A percentile compares a stretch with the other conserved stretches of the same genome.
These are phyloP conservation scores for Henicopernis longicauda DNA, from an alignment of 2,113 vertebrate genomes.

Conservation along the genomic window DNA sequence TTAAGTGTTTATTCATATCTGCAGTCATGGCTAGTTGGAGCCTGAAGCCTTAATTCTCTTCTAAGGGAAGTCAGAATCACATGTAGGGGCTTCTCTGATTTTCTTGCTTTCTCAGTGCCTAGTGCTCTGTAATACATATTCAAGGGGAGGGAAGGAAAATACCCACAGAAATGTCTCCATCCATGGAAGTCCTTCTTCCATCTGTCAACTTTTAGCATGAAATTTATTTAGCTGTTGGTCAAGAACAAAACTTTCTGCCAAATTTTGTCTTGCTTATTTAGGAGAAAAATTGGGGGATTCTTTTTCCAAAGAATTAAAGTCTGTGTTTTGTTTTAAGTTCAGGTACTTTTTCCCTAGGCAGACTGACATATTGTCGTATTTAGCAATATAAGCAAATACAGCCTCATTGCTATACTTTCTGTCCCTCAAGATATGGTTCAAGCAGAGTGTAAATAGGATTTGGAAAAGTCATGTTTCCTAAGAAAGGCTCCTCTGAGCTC, in stretches of 20 bases:
- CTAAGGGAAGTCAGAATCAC: not conserved
- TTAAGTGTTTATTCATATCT: not conserved
- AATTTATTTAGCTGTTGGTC: not conserved
- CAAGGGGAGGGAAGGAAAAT: not conserved
- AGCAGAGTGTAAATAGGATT: not conserved
- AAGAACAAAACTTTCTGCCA: not conserved
- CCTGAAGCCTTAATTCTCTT: not conserved
- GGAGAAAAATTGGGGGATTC: not conserved
- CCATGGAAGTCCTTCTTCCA: not conserved
- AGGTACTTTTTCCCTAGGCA: not conserved
- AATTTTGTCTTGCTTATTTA: not conserved
- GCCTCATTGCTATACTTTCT: fast-evolving
- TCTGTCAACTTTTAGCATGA: not conserved
- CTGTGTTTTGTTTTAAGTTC: not conserved
- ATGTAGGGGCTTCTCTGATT: not conserved
- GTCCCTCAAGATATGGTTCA: not conserved
- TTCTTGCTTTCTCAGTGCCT: not conserved
- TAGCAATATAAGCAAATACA: not conserved
- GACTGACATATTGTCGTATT: not conserved
- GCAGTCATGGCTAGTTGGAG: not conserved
- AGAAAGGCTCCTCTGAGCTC: not conserved
- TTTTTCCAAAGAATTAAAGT: not conserved
- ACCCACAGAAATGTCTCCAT: not conserved
- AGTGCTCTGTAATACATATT: not conserved
- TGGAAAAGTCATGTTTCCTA: not conserved